Percentiles rank a stretch among this genome's conserved stretches.
phyloP scores from a whole-genome alignment of 2,113 vertebrate genomes.

The Pseudorhombus dupliciocellatus region DNA sequence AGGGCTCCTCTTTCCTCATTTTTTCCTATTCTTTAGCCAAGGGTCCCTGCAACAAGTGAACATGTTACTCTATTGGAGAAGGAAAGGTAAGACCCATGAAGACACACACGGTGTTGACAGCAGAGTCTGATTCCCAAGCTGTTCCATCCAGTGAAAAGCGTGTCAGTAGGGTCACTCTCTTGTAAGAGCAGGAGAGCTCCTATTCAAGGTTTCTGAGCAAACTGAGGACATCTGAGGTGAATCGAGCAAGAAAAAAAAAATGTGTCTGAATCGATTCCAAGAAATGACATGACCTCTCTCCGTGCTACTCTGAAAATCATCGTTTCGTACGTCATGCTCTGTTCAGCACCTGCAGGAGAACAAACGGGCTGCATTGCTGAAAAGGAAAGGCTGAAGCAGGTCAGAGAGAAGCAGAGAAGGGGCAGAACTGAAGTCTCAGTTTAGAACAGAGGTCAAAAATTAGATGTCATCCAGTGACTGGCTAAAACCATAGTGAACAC shows the following conservation, averaged over 20 bases:
- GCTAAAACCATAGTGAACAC: not conserved
- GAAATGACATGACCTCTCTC: not conserved
- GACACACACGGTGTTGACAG: no score
- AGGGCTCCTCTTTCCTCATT: no score
- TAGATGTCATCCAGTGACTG: not conserved
- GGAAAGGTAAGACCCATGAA: no score
- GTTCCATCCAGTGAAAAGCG: not conserved
- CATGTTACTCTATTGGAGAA: no score
- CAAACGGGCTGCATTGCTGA: slow-evolving; percentile 24
- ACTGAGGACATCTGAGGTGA: not conserved
- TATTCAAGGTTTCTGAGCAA: not conserved
- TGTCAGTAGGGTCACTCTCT: not conserved
- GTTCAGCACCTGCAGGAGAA: slow-evolving; percentile 37
- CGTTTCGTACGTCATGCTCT: not conserved
- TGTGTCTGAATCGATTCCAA: slow-evolving; percentile 17
- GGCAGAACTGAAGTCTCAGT: not conserved
- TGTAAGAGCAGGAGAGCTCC: not conserved
- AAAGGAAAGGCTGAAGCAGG: slow-evolving; percentile 28
- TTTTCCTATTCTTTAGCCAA: no score
- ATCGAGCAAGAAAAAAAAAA: slow-evolving; percentile 5
- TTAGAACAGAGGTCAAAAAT: not conserved
- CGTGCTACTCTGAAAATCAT: not conserved
- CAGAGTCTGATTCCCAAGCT: no score
- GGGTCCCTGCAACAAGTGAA: no score
- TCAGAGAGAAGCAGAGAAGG: not conserved